phyloP scores from a whole-genome alignment of 35 echinoderm and acorn worm genomes.

The Anneissia japonica region DNA sequence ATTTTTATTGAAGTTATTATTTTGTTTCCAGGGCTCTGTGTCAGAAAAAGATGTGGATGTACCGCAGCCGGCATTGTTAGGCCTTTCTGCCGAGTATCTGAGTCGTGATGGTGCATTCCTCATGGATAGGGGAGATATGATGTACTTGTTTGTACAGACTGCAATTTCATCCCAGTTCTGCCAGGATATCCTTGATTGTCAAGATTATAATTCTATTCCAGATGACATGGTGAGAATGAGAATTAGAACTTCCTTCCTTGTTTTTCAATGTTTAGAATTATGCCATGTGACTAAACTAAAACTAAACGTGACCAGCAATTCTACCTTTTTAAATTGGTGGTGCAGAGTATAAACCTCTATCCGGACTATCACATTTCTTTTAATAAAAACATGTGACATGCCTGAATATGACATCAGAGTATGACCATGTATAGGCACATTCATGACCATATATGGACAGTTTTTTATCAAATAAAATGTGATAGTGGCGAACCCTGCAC shows the following conservation, averaged over 20 bases:
- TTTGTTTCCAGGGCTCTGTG: slow-evolving; percentile 52
- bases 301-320: too few relatives aligned
- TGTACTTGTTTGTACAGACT: slow-evolving; percentile 63
- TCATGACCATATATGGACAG: too few relatives aligned
- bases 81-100: slow-evolving; percentile 79
- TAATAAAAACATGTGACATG: too few relatives aligned
- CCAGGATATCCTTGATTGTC: slow-evolving; percentile 75
- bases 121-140: slow-evolving; percentile 75
- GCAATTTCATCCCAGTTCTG: slow-evolving; percentile 64
- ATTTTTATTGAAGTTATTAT: not conserved
- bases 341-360: too few relatives aligned
- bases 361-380: too few relatives aligned
- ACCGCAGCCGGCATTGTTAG: slow-evolving; percentile 63
- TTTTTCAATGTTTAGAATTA: not conserved
- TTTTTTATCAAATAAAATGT: too few relatives aligned
- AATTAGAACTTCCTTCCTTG: not conserved
- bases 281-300: not conserved
- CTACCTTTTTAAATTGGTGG: too few relatives aligned
- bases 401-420: too few relatives aligned
- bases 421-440: too few relatives aligned
- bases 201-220: slow-evolving; percentile 71
- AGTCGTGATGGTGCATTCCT: slow-evolving; percentile 69
- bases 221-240: slow-evolving; percentile 77
- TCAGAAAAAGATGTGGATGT: slow-evolving; percentile 61
- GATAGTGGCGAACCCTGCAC: too few relatives aligned